Evolutionary conservation across 1,140 invertebrate genomes (phyloP).

Genomic region (Phenacoccus solenopsis): DNA sequence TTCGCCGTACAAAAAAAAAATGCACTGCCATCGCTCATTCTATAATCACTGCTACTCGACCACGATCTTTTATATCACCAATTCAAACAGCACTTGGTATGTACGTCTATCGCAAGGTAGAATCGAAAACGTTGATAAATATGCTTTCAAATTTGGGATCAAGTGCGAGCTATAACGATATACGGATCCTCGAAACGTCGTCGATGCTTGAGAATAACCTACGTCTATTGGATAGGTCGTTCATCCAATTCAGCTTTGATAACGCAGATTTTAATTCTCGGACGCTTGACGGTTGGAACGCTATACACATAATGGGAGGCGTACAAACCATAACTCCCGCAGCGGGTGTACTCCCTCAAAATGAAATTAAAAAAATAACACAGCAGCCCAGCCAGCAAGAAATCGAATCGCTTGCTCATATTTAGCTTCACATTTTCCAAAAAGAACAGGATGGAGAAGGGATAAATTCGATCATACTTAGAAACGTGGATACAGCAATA

Average conservation of each 20-base stretch:
- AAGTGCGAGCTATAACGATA: constrained; percentile 23
- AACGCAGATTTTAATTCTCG: constrained; percentile 28
- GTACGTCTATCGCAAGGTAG: constrained; percentile 27
- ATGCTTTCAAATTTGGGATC: constrained; percentile 26
- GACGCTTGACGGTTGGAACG: constrained; percentile 28
- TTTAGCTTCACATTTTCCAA: neutral
- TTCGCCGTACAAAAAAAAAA: constrained; percentile 21
- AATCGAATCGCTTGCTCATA: constrained; percentile 25
- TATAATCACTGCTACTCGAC: constrained; percentile 26
- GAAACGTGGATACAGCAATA: too few species aligned
- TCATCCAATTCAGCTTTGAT: constrained; percentile 29
- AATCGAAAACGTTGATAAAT: constrained; percentile 25
- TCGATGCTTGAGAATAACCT: constrained; percentile 21
- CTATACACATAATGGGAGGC: constrained; percentile 29
- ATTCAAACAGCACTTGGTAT: constrained; percentile 24
- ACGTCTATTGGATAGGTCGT: constrained; percentile 21
- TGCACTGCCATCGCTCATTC: constrained; percentile 25
- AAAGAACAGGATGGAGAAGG: neutral
- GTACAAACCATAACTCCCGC: constrained; percentile 24
- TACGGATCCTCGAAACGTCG: constrained; percentile 25
- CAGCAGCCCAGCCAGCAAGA: neutral
- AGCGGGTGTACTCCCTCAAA: neutral
- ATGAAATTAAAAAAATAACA: constrained; percentile 1
- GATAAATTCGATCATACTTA: too few species aligned
- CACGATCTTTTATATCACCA: constrained; percentile 28